Evolutionary conservation across 2,888 invertebrate genomes (phyloP).

Genomic region (Trilocha varians): DNA sequence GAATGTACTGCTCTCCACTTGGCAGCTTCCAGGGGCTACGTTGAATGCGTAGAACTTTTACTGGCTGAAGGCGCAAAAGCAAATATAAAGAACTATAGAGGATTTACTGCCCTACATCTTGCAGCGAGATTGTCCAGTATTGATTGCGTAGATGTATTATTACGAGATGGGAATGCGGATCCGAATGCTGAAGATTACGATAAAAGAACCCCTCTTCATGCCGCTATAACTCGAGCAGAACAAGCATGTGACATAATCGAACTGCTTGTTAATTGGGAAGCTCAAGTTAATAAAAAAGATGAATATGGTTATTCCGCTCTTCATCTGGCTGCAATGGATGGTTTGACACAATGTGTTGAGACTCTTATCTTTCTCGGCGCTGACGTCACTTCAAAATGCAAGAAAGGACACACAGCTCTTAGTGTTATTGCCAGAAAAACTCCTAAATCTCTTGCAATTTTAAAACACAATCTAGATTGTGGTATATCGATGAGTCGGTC

Average conservation of each 20-base stretch:
- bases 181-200: slow-evolving; percentile 86
- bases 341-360: slow-evolving; percentile 87
- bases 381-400: slow-evolving; percentile 89
- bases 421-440: slow-evolving; percentile 89
- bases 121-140: slow-evolving; percentile 85
- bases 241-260: slow-evolving; percentile 86
- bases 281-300: slow-evolving; percentile 87
- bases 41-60: slow-evolving; percentile 85
- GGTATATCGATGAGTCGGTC: slow-evolving; percentile 83
- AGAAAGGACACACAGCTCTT: slow-evolving; percentile 87
- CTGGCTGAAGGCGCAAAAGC: slow-evolving; percentile 84
- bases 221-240: slow-evolving; percentile 84
- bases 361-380: slow-evolving; percentile 87
- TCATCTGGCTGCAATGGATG: slow-evolving; percentile 89
- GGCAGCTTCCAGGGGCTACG: slow-evolving; percentile 89
- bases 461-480: slow-evolving; percentile 84
- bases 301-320: slow-evolving; percentile 89
- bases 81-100: slow-evolving; percentile 81
- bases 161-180: slow-evolving; percentile 83
- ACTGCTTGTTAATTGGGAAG: slow-evolving; percentile 83
- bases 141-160: slow-evolving; percentile 84
- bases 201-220: slow-evolving; percentile 85
- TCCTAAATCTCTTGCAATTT: slow-evolving; percentile 85
- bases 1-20: slow-evolving; percentile 86
- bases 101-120: slow-evolving; percentile 89